phyloP scores from a whole-genome alignment of 1,140 invertebrate species.

The Drosophila hydei region DNA sequence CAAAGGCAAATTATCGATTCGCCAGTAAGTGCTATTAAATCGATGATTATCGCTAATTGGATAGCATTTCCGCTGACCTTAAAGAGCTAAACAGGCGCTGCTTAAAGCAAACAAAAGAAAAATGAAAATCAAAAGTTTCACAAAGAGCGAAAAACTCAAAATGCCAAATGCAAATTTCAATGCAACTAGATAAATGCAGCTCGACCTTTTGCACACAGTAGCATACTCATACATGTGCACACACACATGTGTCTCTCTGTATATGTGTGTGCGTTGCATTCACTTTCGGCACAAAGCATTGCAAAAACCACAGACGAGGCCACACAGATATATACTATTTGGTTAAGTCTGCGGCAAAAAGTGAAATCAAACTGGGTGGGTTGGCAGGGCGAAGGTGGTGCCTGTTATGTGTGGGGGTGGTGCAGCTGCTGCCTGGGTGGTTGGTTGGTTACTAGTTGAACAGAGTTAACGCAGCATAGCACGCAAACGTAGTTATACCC shows the following conservation, averaged over 20 bases:
- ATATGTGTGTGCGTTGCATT: conserved; percentile 31
- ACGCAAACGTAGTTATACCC: conserved; percentile 52
- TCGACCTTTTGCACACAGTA: neutral
- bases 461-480: conserved; percentile 43
- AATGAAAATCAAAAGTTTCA: conserved; percentile 35
- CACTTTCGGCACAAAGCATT: conserved; percentile 42
- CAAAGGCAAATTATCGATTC: conserved; percentile 3
- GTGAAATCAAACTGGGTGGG: conserved; percentile 43
- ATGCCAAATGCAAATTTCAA: conserved; percentile 73
- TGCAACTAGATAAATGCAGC: conserved; percentile 49
- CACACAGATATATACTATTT: conserved; percentile 29
- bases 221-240: neutral
- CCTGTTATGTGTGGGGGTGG: too few species aligned
- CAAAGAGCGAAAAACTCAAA: conserved; percentile 44
- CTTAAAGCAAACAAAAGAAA: conserved; percentile 7
- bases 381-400: neutral
- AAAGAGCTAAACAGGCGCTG: conserved; percentile 17
- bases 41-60: conserved; percentile 72
- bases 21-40: neutral
- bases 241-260: neutral
- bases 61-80: conserved; percentile 67
- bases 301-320: conserved; percentile 44
- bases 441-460: conserved; percentile 54
- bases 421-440: neutral
- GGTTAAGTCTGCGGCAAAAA: conserved; percentile 49